phyloP scores from a whole-genome alignment of 2,888 invertebrate species.

The Polydrusus cervinus region DNA sequence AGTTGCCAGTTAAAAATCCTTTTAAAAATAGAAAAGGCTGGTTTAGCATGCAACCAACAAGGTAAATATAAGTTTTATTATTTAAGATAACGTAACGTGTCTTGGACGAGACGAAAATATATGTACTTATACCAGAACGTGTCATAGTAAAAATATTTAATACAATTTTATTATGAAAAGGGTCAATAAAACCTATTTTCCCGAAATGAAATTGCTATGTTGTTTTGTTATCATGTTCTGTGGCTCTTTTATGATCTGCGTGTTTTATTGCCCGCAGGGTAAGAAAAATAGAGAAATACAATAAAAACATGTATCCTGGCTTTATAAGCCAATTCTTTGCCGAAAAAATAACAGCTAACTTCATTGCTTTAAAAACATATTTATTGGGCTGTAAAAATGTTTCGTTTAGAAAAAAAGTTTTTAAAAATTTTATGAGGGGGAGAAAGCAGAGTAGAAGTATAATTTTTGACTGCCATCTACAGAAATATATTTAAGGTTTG shows the following conservation, averaged over 20 bases:
- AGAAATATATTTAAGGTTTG: too few species aligned
- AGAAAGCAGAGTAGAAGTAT: too few species aligned
- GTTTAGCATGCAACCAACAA: too few species aligned
- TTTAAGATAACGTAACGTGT: too few species aligned
- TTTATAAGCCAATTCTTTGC: neutral
- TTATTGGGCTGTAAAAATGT: neutral
- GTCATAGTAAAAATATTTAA: neutral
- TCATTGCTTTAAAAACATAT: neutral
- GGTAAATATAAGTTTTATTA: too few species aligned
- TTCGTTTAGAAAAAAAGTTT: neutral
- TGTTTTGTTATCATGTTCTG: neutral
- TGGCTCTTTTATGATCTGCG: conserved; percentile 3
- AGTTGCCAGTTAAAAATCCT: too few species aligned
- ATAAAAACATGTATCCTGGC: neutral
- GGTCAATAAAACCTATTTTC: neutral
- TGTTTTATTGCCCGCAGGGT: conserved; percentile 14
- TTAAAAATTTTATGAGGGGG: too few species aligned
- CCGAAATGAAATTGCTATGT: neutral
- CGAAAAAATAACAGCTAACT: neutral
- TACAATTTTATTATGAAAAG: conserved; percentile 11
- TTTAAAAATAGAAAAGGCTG: too few species aligned
- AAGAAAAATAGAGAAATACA: conserved; percentile 17
- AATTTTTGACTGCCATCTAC: too few species aligned
- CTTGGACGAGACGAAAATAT: too few species aligned
- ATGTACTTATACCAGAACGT: too few species aligned